A percentile compares a stretch with the other conserved stretches of the same genome.
phyloP scores from a whole-genome alignment of 2,888 invertebrate species.

The Acanthosepion pharaonis region DNA sequence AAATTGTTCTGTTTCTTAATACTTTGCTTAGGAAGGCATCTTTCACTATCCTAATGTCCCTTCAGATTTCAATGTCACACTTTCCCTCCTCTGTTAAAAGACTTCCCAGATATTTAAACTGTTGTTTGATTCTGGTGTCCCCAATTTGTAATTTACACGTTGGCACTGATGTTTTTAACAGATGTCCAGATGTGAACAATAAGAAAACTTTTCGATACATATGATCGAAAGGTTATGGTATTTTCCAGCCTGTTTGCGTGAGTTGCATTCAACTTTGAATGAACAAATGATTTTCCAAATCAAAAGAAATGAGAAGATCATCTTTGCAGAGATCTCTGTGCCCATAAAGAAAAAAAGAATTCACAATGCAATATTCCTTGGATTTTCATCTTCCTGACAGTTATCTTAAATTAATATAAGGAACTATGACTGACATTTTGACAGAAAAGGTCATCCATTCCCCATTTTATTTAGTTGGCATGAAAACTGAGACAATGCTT shows the following conservation, averaged over 20 bases:
- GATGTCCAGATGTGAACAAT: no score
- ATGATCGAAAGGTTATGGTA: neutral
- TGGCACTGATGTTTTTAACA: no score
- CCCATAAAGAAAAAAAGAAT: neutral
- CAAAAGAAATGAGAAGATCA: neutral
- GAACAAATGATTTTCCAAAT: neutral
- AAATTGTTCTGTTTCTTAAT: no score
- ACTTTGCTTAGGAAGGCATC: no score
- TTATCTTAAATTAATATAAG: neutral
- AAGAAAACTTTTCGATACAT: no score
- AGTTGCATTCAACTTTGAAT: neutral
- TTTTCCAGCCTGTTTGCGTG: neutral
- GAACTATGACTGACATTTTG: neutral
- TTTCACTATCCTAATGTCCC: no score
- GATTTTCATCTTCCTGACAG: neutral
- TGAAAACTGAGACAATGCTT: neutral
- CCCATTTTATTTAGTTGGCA: neutral
- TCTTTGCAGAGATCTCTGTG: neutral
- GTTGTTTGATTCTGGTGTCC: no score
- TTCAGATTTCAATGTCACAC: no score
- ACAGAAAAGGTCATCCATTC: neutral
- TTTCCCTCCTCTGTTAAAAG: no score
- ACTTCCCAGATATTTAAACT: no score
- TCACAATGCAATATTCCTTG: neutral
- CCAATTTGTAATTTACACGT: no score